phyloP scores from a whole-genome alignment of 2,888 invertebrate species.

The Teleogryllus oceanicus region DNA sequence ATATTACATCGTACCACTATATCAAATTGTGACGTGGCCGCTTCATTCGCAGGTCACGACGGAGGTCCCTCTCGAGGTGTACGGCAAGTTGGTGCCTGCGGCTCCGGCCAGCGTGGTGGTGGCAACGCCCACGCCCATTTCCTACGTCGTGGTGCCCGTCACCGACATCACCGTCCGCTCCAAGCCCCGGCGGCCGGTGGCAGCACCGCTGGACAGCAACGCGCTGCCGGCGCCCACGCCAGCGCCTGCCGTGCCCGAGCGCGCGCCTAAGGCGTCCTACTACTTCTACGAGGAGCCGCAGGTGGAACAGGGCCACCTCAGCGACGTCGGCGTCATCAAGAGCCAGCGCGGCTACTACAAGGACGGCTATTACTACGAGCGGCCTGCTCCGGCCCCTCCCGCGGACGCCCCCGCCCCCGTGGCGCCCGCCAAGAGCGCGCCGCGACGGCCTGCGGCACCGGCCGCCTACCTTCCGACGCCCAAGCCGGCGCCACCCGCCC shows the following conservation, averaged over 20 bases:
- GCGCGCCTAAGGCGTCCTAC: constrained; percentile 53
- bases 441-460: neutral
- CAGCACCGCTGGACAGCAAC: constrained; percentile 21
- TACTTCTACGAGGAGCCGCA: constrained; percentile 63
- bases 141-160: constrained; percentile 27
- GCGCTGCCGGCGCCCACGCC: constrained; percentile 11
- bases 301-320: constrained; percentile 3
- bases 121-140: constrained; percentile 4
- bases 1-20: no score
- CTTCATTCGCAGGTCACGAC: constrained; percentile 21
- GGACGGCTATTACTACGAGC: constrained; percentile 19
- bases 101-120: constrained; percentile 24
- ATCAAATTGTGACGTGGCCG: no score
- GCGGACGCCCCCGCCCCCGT: neutral
- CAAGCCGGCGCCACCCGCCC: neutral
- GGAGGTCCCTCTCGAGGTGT: neutral
- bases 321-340: constrained; percentile 34
- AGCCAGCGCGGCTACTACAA: constrained; percentile 21
- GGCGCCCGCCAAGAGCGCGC: neutral
- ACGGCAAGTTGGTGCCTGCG: neutral
- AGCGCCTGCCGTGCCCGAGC: neutral
- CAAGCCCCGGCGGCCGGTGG: constrained; percentile 45
- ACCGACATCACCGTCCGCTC: constrained; percentile 27
- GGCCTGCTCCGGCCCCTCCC: neutral
- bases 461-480: neutral